Evolutionary conservation across 2,113 vertebrate genomes (phyloP), one percentile per base, ranked within the genome.

Genomic region (Clarias gariepinus): DNA sequence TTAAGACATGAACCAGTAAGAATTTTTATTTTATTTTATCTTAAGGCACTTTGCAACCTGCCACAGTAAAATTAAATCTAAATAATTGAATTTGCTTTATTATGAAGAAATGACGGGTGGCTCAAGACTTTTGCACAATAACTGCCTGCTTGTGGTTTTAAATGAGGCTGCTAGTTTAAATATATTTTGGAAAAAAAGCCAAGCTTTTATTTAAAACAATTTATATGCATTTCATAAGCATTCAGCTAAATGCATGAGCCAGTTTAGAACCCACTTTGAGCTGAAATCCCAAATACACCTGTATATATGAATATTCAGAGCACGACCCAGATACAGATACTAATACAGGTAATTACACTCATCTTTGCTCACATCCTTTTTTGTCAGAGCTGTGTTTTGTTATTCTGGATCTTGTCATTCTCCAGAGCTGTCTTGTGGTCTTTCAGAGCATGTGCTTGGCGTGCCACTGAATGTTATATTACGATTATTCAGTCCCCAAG

Each of bases 391-490:
- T 41, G 5, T 36, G 16, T 19, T 78, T 21, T 78, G 0, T 77
- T 77, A 15, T 74, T 69, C 76, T 88, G 41, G 55, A 81, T 74
- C 13, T 73, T 57, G 53, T 79, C 55, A 83, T 47, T 28, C 52
- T 60, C 52, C 63, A 86, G 61, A 79, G 73, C 71, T 78, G 77
- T n/a, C 55, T 79, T 52, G 53, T 55, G 71, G 68, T 25, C 47
- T 57, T 82, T 58, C 76, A 69, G 61, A 81, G n/a, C 55, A 55
- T 33, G 33, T 6, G 74, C 81, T 63, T 86, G 73, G 55, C 92
- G 92, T 93, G 93, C 92, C 90, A 92, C 90, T 88, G 88, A 92
- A 92, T 93, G 90, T 64, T 68, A 89, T 88, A 33, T 91, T 91
- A 89, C 90, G 90, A 92, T 92, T 88, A 81, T 69, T 60, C 90